These are phyloP conservation scores for Lysiphlebus fabarum DNA, from an alignment of 1,140 invertebrate genomes.

Conservation along the genomic window DNA sequence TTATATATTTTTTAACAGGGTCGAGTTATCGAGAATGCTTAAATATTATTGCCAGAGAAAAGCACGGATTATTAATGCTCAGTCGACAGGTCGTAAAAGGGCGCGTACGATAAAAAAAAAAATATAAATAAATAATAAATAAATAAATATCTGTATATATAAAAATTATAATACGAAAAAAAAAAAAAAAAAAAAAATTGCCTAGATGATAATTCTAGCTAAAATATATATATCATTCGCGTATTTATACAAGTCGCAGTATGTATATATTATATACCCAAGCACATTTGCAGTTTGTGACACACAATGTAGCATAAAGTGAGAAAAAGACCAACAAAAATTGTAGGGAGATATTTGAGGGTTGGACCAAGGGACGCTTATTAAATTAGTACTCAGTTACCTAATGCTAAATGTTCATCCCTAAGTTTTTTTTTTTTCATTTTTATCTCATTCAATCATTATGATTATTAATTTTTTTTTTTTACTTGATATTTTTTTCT, in stretches of 20 bases:
- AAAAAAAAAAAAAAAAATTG: slow-evolving; percentile 25
- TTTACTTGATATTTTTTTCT: too few relatives aligned
- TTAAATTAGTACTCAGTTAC: slow-evolving; percentile 33
- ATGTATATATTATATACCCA: slow-evolving; percentile 13
- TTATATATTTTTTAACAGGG: neutral
- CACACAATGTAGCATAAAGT: slow-evolving; percentile 14
- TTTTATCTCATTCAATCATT: too few relatives aligned
- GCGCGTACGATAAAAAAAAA: slow-evolving; percentile 18
- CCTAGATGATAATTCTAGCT: slow-evolving; percentile 33
- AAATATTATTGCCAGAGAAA: slow-evolving; percentile 30
- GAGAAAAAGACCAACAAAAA: slow-evolving; percentile 14
- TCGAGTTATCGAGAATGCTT: slow-evolving; percentile 26
- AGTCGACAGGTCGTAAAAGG: slow-evolving; percentile 35
- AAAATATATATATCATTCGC: slow-evolving; percentile 32
- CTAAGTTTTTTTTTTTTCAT: slow-evolving; percentile 1
- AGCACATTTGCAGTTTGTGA: slow-evolving; percentile 29
- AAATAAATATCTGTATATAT: slow-evolving; percentile 30
- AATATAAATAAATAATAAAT: slow-evolving; percentile 24
- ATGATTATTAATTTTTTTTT: too few relatives aligned
- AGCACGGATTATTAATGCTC: slow-evolving; percentile 34
- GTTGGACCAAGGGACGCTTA: slow-evolving; percentile 26
- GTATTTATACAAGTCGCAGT: slow-evolving; percentile 12
- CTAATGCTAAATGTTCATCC: slow-evolving; percentile 20
- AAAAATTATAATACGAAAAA: slow-evolving; percentile 24
- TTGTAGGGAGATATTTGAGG: slow-evolving; percentile 20